Evolutionary conservation across 2,888 invertebrate species (phyloP), one percentile per base, ranked within the genome.

Genomic region (Clepsis dumicolana): DNA sequence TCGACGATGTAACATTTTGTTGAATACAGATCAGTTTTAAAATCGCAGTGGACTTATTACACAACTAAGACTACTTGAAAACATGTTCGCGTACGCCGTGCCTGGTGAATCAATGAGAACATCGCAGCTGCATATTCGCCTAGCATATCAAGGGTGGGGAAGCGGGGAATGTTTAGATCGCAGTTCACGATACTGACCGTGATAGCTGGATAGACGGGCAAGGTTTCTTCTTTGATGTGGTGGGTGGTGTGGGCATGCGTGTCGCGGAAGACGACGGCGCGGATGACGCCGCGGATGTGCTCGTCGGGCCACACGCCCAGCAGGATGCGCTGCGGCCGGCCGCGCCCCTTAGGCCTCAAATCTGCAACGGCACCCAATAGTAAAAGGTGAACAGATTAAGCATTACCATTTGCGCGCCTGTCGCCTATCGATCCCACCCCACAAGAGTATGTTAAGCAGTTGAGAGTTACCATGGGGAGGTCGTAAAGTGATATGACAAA

Each of bases 231-330:
- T 86, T 97, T 97, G 82, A 96, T 94, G 87, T 96, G 96, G 85
- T 96, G 96, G 65, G 98, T 96, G 95, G 89, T 96, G 96, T 95
- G 95, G 56, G 94, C 90, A 85, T 95, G 94, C 14, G 96, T 96
- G 93, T 98, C 98, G 80, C 98, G 95, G 94, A 98, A 98, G 70
- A 98, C 98, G 64, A 98, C 98, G 69, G 98, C 97, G 81, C 98
- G 95, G 82, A 98, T 98, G 65, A 98, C 98, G 72, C 97, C 97
- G 84, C 97, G 96, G 87, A 98, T 98, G 90, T 98, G 98, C 86
- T 98, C 98, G 89, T 98, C 98, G 10, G 98, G 98, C 98, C 98
- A 98, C 71, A 98, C 97, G 72, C 98, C 98, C 75, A 98, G 94
- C 76, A 98, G 94, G 86, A 98, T 98, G 85, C 98, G 95, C 87